Base-by-base conservation (phyloP, 2,888 invertebrate genomes). In the Nipponacmea schrenckii region DNA sequence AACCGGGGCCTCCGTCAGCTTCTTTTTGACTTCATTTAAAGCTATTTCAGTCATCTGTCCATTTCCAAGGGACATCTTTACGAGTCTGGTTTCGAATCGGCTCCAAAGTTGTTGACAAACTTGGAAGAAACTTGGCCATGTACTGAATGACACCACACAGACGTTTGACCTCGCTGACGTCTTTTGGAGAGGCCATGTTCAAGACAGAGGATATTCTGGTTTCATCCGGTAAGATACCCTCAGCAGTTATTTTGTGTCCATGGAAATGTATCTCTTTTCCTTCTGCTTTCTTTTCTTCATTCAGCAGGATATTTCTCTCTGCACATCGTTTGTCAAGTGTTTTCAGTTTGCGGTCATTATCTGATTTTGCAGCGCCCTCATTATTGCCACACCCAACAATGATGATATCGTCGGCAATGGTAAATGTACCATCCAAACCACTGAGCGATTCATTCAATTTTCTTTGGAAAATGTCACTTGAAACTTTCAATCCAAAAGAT, bases 141-240 rank as follows among this genome's bases (percentile, higher is more conserved):
- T 80, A 77, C 64, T 79, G 78, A 0, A 78, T 72, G 62, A 79
- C 73, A n/a, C 78, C 79, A 69, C 75, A 79, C 4, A 79, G 68
- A 46, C 77, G 56, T 67, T 71, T 72, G 0, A 80, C 77, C 0
- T 64, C 77, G n/a, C 69, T 64, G 0, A 77, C 75, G 70, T 77
- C 74, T 15, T 67, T 74, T 12, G 78, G 76, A 10, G 67, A 12
- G 1, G 72, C 74, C 70, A 77, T 74, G 26, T 76, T 64, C 0
- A 67, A 39, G 14, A 76, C 69, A 26, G 78, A 75, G 45, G 73
- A n/a, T 0, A 78, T 71, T 69, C 78, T 79, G 10, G 26, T 39
- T 5, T 64, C 56, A 56, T 78, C 76, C n/a, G 73, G 70, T 44
- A 73, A 70, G 8, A 79, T 64, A n/a, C 78, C 78, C 56, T 74